These are phyloP conservation scores for Drosophila parthenogenetica DNA, from an alignment of 2,888 invertebrate genomes.

Conservation along the genomic window DNA sequence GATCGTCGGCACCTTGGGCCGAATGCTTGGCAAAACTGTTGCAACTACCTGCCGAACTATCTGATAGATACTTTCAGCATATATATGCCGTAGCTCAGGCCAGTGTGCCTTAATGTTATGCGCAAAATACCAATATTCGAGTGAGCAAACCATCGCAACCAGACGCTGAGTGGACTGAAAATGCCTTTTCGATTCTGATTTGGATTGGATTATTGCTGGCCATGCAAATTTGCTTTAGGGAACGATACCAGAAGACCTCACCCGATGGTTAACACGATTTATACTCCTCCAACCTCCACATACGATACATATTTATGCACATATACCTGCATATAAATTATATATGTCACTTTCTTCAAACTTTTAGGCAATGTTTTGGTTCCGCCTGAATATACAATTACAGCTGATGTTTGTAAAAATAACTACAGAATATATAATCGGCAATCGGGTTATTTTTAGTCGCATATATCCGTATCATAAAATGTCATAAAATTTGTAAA, in stretches of 20 bases:
- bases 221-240: constrained; percentile 53
- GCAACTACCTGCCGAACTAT: constrained; percentile 53
- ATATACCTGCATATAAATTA: not conserved
- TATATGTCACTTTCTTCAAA: constrained; percentile 23
- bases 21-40: constrained; percentile 42
- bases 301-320: not conserved
- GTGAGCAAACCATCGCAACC: constrained; percentile 41
- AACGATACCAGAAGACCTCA: constrained; percentile 13
- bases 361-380: constrained; percentile 37
- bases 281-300: constrained; percentile 34
- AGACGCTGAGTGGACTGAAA: constrained; percentile 61
- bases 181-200: constrained; percentile 33
- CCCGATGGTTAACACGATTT: constrained; percentile 11
- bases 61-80: constrained; percentile 27
- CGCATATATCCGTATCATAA: not conserved
- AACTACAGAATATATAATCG: not conserved
- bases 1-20: constrained; percentile 50
- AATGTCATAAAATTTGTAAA: not conserved
- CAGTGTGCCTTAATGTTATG: constrained; percentile 59
- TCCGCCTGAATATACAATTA: constrained; percentile 44
- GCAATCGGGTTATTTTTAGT: constrained; percentile 3
- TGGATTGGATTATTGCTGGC: constrained; percentile 43
- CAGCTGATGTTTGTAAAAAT: constrained; percentile 14
- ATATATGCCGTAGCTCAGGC: constrained; percentile 29
- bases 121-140: constrained; percentile 45